These are phyloP conservation scores for Cerceris rybyensis DNA, from an alignment of 2,888 invertebrate species.

Conservation along the genomic window DNA sequence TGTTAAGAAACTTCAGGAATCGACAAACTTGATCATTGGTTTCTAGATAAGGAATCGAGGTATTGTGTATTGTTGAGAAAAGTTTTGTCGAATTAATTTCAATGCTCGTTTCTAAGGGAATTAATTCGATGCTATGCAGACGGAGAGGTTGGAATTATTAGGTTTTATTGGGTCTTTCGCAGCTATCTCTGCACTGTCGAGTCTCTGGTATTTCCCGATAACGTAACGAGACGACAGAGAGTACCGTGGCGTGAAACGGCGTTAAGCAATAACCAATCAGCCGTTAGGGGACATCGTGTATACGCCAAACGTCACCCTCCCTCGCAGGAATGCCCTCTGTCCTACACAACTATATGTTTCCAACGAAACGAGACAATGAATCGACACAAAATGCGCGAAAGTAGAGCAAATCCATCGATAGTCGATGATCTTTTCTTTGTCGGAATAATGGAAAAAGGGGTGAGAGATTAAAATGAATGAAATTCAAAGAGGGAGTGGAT, in stretches of 20 bases:
- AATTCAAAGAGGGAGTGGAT: no score
- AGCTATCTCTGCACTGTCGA: not conserved
- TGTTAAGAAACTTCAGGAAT: no score
- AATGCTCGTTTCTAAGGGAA: not conserved
- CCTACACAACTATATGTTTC: conserved; percentile 10
- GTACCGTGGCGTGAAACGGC: conserved; percentile 67
- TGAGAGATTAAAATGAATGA: no score
- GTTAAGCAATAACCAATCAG: conserved; percentile 76
- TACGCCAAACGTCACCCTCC: conserved; percentile 70
- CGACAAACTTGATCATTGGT: not conserved
- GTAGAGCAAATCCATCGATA: conserved; percentile 18
- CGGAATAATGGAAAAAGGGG: no score
- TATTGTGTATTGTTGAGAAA: not conserved
- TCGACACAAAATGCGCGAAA: conserved; percentile 41
- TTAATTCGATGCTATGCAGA: not conserved
- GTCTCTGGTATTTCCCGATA: conserved; percentile 16
- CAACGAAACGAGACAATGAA: conserved; percentile 4
- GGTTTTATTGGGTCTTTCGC: conserved; percentile 21
- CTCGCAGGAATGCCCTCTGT: conserved; percentile 21
- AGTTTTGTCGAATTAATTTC: not conserved
- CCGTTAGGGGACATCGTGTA: conserved; percentile 65
- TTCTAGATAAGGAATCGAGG: not conserved
- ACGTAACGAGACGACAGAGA: conserved; percentile 47
- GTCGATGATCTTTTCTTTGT: no score
- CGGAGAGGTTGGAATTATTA: conserved; percentile 10